Conservation (phyloP, 2,797 vertebrate genomes). For the Picus viridis region DNA sequence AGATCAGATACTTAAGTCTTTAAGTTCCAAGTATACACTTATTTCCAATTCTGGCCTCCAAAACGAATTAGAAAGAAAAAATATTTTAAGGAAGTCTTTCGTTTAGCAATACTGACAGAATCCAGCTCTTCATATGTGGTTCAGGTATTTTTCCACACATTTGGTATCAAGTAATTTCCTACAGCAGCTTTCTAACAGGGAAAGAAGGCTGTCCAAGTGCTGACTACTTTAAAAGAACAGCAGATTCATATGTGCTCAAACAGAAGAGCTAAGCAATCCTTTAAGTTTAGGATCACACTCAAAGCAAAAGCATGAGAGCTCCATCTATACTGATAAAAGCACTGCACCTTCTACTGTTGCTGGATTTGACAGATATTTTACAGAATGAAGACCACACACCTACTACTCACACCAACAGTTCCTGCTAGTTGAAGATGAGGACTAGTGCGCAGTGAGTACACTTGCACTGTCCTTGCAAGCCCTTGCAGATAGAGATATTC, state of each 20-base stretch:
- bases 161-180: not conserved
- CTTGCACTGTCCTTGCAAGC: not conserved
- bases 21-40: not conserved
- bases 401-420: not conserved
- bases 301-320: not conserved
- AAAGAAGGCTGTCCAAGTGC: not conserved
- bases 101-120: not conserved
- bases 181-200: not conserved
- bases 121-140: not conserved
- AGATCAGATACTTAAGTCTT: not conserved
- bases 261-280: not conserved
- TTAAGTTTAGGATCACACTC: not conserved
- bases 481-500: not conserved
- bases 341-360: not conserved
- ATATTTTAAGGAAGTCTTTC: not conserved
- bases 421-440: not conserved
- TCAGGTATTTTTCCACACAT: not conserved
- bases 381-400: not conserved
- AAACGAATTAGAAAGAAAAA: not conserved
- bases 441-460: not conserved
- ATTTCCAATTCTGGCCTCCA: not conserved
- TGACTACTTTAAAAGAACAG: not conserved
- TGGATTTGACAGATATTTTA: not conserved
- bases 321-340: not conserved
- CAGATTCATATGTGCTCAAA: not conserved